Evolutionary conservation across 2,113 vertebrate species (phyloP).

Genomic region (Galbula dea): DNA sequence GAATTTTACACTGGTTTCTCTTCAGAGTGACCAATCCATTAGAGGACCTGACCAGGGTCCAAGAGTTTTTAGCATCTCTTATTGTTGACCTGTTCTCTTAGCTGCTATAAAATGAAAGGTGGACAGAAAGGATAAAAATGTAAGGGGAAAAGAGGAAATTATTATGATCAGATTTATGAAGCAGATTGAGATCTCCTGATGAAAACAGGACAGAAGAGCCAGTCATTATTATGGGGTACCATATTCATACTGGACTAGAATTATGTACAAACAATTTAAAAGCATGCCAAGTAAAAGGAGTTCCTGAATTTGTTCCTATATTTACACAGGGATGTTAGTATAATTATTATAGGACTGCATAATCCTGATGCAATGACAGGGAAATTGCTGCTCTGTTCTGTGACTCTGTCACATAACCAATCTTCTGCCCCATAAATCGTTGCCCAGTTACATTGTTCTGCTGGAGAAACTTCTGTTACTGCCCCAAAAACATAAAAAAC

Average conservation of each 20-base stretch:
- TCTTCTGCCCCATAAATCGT: neutral
- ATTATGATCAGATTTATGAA: neutral
- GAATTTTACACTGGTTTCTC: neutral
- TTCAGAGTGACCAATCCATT: neutral
- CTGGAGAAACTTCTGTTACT: neutral
- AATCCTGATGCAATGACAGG: neutral
- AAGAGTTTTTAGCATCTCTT: neutral
- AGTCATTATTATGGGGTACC: neutral
- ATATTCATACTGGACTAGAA: neutral
- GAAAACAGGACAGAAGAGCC: neutral
- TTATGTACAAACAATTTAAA: neutral
- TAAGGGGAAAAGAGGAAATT: neutral
- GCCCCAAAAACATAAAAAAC: neutral
- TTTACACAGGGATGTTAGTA: neutral
- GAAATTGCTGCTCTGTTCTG: neutral
- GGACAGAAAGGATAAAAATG: neutral
- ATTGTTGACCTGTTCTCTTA: neutral
- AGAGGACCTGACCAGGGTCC: neutral
- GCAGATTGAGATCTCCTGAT: neutral
- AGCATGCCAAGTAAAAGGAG: neutral
- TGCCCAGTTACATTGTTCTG: neutral
- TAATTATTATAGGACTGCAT: neutral
- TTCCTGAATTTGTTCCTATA: neutral
- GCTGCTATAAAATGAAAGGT: neutral
- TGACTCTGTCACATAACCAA: neutral